phyloP scores from a whole-genome alignment of 2,888 invertebrate species.

The Oscheius sp. region DNA sequence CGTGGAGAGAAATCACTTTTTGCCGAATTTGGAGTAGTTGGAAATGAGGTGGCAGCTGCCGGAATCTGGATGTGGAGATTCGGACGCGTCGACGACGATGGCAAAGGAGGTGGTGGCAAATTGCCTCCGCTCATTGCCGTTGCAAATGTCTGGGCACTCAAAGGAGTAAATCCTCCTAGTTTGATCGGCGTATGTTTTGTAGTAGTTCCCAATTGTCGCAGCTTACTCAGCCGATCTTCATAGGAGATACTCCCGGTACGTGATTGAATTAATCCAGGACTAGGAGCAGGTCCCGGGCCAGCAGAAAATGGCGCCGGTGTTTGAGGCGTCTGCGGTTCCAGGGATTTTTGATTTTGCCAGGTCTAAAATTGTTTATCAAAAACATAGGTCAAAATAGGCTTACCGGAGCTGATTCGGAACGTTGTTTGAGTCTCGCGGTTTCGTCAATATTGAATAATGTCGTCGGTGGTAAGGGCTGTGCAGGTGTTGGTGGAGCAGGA shows the following conservation, averaged over 20 bases:
- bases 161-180: no score
- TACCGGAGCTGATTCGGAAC: slow-evolving; percentile 7
- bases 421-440: background rate
- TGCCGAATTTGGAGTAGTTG: slow-evolving; percentile 19
- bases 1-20: slow-evolving; percentile 24
- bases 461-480: background rate
- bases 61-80: slow-evolving; percentile 25
- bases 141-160: background rate
- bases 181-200: no score
- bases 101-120: background rate
- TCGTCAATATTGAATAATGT: background rate
- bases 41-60: background rate
- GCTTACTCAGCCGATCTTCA: background rate
- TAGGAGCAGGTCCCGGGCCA: background rate
- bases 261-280: no score
- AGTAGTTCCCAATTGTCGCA: background rate
- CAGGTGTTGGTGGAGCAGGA: background rate
- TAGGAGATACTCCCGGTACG: background rate
- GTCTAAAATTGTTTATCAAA: background rate
- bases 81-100: background rate
- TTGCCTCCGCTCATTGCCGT: background rate
- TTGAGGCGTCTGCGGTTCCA: background rate
- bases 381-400: no score
- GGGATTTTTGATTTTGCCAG: background rate
- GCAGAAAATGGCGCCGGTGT: background rate